phyloP scores from a whole-genome alignment of 2,797 vertebrate genomes.

The Ctenochaetus hawaiiensis region DNA sequence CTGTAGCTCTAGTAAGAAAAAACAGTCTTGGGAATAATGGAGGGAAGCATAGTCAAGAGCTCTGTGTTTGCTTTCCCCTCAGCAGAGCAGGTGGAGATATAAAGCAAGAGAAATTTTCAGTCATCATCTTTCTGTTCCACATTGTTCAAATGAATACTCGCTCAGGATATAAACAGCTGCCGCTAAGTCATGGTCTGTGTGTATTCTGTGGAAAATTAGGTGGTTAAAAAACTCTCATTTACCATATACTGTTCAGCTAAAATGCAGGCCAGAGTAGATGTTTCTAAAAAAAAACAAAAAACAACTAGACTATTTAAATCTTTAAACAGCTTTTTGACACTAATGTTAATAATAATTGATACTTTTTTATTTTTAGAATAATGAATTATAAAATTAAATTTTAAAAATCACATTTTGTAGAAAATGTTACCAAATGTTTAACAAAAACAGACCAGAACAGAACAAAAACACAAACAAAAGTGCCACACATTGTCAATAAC shows the following conservation, averaged over 20 bases:
- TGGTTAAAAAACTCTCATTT: no score
- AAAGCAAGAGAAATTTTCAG: slow-evolving; percentile 3
- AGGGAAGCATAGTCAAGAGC: slow-evolving; percentile 22
- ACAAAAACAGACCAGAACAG: background rate
- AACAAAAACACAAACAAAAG: no score
- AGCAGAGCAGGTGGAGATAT: slow-evolving; percentile 32
- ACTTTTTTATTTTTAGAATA: no score
- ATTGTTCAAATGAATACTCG: slow-evolving; percentile 21
- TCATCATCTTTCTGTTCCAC: slow-evolving; percentile 5
- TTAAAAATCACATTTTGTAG: background rate
- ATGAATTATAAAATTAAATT: background rate
- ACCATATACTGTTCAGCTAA: background rate
- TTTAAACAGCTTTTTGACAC: no score
- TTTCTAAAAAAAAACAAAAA: background rate
- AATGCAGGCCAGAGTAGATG: background rate
- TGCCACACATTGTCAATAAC: no score
- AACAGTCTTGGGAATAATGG: slow-evolving; percentile 30
- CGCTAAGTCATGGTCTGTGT: background rate
- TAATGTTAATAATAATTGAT: no score
- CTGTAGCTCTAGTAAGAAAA: slow-evolving; percentile 21
- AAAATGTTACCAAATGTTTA: background rate
- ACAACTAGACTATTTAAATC: no score
- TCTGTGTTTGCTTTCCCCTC: slow-evolving; percentile 20
- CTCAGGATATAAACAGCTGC: slow-evolving; percentile 2
- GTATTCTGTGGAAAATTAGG: background rate